Conservation (phyloP, 2,888 invertebrate species). For the Coecobrya sp. region DNA sequence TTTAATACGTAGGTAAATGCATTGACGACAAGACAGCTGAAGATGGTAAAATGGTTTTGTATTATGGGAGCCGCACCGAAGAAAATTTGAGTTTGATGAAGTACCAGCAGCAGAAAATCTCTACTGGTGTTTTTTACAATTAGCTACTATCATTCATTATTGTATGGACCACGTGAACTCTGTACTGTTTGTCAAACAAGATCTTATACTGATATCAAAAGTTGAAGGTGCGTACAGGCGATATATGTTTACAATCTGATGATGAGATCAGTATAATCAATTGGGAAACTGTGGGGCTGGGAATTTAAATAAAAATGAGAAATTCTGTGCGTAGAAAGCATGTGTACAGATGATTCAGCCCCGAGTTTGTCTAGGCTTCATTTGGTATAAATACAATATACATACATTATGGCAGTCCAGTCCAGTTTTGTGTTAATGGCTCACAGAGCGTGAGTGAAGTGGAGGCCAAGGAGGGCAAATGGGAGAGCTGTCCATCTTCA, state of each 20-base stretch:
- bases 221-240: slow-evolving; percentile 5
- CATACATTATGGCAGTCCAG: slow-evolving; percentile 15
- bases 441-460: not conserved
- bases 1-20: not conserved
- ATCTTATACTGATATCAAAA: not conserved
- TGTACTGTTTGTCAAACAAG: not conserved
- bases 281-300: not conserved
- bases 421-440: slow-evolving; percentile 6
- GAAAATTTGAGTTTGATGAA: slow-evolving; percentile 43
- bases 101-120: slow-evolving; percentile 35
- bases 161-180: not conserved
- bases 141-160: not conserved
- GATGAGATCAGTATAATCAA: slow-evolving; percentile 13
- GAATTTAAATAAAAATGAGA: slow-evolving; percentile 48
- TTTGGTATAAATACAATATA: not conserved
- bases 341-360: not conserved
- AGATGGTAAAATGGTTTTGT: not conserved
- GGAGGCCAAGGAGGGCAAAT: slow-evolving; percentile 44
- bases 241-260: slow-evolving; percentile 6
- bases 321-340: slow-evolving; percentile 11
- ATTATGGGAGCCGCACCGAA: slow-evolving; percentile 1
- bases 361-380: not conserved
- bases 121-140: slow-evolving; percentile 15
- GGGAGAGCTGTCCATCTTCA: slow-evolving; percentile 71
- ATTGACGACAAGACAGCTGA: slow-evolving; percentile 28